Evolutionary conservation across 2,888 invertebrate genomes (phyloP), one percentile per base, ranked within the genome.

Genomic region (Hermodice carunculata): DNA sequence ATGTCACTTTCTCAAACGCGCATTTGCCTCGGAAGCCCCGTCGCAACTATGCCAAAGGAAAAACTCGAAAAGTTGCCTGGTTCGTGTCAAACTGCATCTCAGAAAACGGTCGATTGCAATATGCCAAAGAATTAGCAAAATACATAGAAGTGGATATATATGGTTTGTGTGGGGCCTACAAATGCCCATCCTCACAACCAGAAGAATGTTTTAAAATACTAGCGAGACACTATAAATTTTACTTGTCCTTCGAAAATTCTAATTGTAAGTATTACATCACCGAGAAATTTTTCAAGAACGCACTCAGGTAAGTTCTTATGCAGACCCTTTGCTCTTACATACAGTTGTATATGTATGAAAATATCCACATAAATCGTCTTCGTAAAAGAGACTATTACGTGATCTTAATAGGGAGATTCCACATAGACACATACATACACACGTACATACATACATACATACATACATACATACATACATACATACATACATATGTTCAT

Each of bases 61-160:
- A 97, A 86, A 96, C 95, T 42, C 95, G 93, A 87, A 93, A 91
- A 92, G 86, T 97, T 6, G 97, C 97, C 59, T 98, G 97, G 98
- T 98, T 98, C 87, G 97, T 98, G 60, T 97, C 96, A 37, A 98
- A 98, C 87, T 98, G 98, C 84, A 95, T 94, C 70, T 95, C 97
- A 3, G 90, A 94, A 59, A 98, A 98, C 85, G 92, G 92, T 2
- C 90, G 98, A 17, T 88, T 95, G 67, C 92, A 94, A 75, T 97
- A 93, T 86, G 96, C 96, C 8, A 90, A 76, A 91, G 74, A 93
- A 93, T 74, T 98, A 57, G 90, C 92, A 70, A 94, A 95, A 85
- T 89, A 93, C 87, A 96, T 98, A 75, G 89, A 92, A 70, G 61
- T 69, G 19, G 69, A 69, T 32, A 69, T 69, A 19, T 69, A 61